Evolutionary conservation across 2,113 vertebrate genomes (phyloP), one percentile per base, ranked within the genome.

Genomic region (Polypterus senegalus): DNA sequence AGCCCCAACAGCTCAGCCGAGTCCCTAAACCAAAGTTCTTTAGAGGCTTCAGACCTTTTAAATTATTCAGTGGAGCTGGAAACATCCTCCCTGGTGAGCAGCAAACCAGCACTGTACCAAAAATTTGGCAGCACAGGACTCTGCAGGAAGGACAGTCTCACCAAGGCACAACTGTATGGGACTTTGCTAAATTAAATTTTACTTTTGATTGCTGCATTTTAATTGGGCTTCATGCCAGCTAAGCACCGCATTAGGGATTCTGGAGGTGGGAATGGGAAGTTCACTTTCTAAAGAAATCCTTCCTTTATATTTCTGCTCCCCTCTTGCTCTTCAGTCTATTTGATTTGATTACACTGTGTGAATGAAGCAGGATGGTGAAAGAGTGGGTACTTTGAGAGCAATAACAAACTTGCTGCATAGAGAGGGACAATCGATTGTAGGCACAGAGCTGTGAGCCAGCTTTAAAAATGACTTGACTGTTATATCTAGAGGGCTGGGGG

Each of bases 91-190:
- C 79, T 83, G 54, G 76, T 83, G 49, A 91, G 83, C 70, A 86
- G 89, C 71, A 87, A 84, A 55, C 89, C 88, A 66, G 82, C 88
- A 59, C 88, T 88, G 79, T 89, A 91, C 74, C 89, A 92, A 67
- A 85, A 91, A 84, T 89, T 87, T 77, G 89, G 87, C 59, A 90
- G 86, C 69, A 84, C 89, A 1, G 92, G 93, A 67, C 84, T 99
- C 66, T 95, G 87, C 60, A 88, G 94, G 65, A 99, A 98, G 76
- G 92, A 98, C 81, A 98, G 93, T 74, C 88, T 99, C 72, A 99
- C 91, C 64, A 97, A 97, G 82, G 95, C 96, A 68, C 96, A 99
- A 81, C 74, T 97, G 52, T 98, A 99, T 0, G 96, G 96, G n/a
- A 99, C 94, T 8, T 81, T 99, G 72, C 86, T 99, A 66, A 98